Conservation (phyloP, 2,888 invertebrate genomes). For the Carabus problematicus region DNA sequence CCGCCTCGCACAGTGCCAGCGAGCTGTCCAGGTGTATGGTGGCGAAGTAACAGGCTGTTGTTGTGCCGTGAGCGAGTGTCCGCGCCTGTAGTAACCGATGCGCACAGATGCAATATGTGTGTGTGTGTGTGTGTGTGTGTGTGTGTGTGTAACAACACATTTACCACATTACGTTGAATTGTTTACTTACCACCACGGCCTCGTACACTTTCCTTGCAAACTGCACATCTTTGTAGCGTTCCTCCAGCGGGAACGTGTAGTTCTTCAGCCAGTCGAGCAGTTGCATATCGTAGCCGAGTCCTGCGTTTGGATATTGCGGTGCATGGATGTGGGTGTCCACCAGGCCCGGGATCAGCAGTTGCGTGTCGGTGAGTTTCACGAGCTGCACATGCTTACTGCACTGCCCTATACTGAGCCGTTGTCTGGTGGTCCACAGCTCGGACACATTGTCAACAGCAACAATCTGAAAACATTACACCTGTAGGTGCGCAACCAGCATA, state of each 20-base stretch:
- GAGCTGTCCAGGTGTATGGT: conserved; percentile 78
- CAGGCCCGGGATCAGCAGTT: conserved; percentile 87
- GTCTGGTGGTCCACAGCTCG: conserved; percentile 52
- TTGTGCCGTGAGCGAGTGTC: conserved; percentile 80
- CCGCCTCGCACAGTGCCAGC: conserved; percentile 73
- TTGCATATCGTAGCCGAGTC: conserved; percentile 80
- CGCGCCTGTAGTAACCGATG: conserved; percentile 67
- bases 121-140: too few relatives aligned
- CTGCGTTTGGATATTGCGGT: conserved; percentile 86
- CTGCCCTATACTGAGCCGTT: background rate
- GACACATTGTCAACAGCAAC: conserved; percentile 44
- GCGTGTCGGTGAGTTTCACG: conserved; percentile 56
- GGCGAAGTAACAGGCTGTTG: conserved; percentile 88
- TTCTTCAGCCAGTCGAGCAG: conserved; percentile 84
- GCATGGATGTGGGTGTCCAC: conserved; percentile 92
- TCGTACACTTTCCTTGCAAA: conserved; percentile 77
- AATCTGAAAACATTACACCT: conserved; percentile 42
- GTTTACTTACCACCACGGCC: conserved; percentile 83
- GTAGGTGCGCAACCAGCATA: too few relatives aligned
- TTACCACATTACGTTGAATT: too few relatives aligned
- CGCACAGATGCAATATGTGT: too few relatives aligned
- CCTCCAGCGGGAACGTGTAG: conserved; percentile 87
- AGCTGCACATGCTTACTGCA: conserved; percentile 23
- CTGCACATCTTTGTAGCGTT: conserved; percentile 69
- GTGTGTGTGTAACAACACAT: too few relatives aligned